Evolutionary conservation across 1,140 invertebrate species (phyloP).

Genomic region (Laupala kohalensis): DNA sequence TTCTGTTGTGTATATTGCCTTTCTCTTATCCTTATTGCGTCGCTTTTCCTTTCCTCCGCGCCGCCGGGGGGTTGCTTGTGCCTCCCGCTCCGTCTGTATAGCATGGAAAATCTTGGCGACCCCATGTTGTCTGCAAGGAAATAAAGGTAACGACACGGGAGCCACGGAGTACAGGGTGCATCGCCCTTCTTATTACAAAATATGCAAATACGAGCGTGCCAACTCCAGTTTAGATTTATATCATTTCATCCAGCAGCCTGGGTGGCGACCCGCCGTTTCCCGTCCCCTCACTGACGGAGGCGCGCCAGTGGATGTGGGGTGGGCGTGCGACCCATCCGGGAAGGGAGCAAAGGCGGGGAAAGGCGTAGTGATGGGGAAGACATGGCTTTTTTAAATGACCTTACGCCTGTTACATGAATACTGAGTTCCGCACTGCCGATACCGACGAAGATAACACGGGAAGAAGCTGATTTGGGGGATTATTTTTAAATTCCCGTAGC

Average conservation of each 20-base stretch:
- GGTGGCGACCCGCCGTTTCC: too few relatives aligned
- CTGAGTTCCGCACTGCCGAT: too few relatives aligned
- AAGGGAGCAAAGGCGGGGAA: too few relatives aligned
- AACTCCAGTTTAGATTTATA: not conserved
- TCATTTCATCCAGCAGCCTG: not conserved
- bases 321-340: too few relatives aligned
- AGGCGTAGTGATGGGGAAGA: too few relatives aligned
- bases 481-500: too few relatives aligned
- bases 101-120: not conserved
- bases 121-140: not conserved
- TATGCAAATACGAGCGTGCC: not conserved
- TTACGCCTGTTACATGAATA: too few relatives aligned
- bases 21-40: not conserved
- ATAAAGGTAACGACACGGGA: not conserved
- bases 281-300: too few relatives aligned
- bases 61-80: not conserved
- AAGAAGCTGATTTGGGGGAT: too few relatives aligned
- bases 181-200: not conserved
- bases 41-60: not conserved
- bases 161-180: not conserved
- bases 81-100: not conserved
- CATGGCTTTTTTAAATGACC: too few relatives aligned
- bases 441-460: too few relatives aligned
- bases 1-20: not conserved
- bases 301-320: too few relatives aligned